These are phyloP conservation scores for Cyrtonyx montezumae DNA, from an alignment of 2,113 vertebrate genomes.

Conservation along the genomic window DNA sequence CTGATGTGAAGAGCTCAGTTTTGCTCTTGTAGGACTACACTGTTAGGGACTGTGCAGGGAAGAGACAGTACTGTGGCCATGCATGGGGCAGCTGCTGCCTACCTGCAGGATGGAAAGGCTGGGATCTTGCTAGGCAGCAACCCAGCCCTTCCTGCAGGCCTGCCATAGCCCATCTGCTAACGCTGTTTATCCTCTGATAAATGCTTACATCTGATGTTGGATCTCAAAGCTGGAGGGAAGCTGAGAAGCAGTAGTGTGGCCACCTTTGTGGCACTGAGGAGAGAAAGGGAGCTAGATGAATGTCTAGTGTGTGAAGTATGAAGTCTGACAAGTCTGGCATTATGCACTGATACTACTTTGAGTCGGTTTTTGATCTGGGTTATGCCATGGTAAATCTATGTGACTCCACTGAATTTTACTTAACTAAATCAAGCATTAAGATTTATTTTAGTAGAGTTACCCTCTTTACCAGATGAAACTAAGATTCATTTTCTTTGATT, in stretches of 20 bases:
- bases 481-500: not conserved
- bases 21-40: not conserved
- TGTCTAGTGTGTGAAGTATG: not conserved
- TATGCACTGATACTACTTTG: not conserved
- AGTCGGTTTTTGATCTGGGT: conserved; percentile 6
- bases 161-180: not conserved
- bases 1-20: not conserved
- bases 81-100: not conserved
- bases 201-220: not conserved
- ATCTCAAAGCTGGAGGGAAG: not conserved
- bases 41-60: fast-evolving
- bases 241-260: conserved; percentile 27
- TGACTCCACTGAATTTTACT: not conserved
- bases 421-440: not conserved
- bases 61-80: not conserved
- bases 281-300: not conserved
- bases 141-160: fast-evolving
- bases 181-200: not conserved
- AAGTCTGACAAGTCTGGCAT: conserved; percentile 3
- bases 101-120: fast-evolving
- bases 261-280: not conserved
- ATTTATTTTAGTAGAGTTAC: conserved; percentile 9
- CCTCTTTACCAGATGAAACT: not conserved
- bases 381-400: not conserved
- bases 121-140: not conserved